Evolutionary conservation across 2,797 vertebrate species (phyloP).

Genomic region (Notolepis coatsorum): DNA sequence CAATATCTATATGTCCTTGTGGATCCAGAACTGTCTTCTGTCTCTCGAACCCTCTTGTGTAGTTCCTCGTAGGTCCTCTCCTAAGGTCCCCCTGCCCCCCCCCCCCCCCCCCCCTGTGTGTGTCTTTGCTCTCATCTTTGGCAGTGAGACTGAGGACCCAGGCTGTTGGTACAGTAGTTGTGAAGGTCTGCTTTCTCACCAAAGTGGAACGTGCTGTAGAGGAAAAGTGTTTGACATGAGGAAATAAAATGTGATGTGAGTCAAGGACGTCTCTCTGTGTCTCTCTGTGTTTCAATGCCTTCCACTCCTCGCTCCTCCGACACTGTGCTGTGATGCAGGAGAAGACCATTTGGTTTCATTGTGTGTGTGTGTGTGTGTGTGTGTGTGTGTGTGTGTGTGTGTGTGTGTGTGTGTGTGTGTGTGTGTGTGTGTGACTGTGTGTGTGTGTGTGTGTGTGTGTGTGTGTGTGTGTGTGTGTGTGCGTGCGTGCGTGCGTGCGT

Average conservation of each 20-base stretch:
- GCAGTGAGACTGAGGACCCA: conserved; percentile 7
- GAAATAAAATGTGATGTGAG: conserved; percentile 66
- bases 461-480: not conserved
- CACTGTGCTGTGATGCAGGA: too few species aligned
- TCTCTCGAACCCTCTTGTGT: conserved; percentile 12
- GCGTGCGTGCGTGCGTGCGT: not conserved
- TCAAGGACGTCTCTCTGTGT: conserved; percentile 38
- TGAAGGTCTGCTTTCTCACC: conserved; percentile 62
- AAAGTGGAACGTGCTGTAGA: conserved; percentile 61
- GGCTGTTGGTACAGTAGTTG: conserved; percentile 42
- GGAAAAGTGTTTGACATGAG: conserved; percentile 49
- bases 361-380: too few species aligned
- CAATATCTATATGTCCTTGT: conserved; percentile 54
- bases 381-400: too few species aligned
- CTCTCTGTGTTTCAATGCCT: conserved; percentile 10
- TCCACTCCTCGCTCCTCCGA: not conserved
- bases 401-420: too few species aligned
- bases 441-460: too few species aligned
- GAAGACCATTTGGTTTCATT: too few species aligned
- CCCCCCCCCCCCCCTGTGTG: conserved; percentile 23
- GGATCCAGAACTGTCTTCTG: conserved; percentile 32
- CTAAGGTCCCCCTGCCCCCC: too few species aligned
- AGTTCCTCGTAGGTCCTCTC: conserved; percentile 9
- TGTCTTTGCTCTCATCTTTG: conserved; percentile 19
- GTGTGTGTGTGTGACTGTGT: too few species aligned